Evolutionary conservation across 1,140 invertebrate genomes (phyloP).

Genomic region (Neodiprion lecontei): DNA sequence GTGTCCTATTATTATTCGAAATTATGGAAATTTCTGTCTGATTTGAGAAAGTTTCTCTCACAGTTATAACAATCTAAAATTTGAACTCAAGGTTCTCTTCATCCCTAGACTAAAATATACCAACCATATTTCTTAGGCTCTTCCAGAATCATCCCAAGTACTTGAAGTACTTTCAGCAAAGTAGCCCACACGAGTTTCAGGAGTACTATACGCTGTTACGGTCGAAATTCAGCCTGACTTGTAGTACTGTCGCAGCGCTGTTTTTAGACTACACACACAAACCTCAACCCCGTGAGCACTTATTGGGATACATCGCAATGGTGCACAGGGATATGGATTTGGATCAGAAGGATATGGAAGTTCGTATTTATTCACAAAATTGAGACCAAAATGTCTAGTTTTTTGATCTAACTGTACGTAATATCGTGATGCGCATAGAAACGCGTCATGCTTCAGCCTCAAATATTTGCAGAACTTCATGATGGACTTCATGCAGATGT

Average conservation of each 20-base stretch:
- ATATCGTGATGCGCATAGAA: no score
- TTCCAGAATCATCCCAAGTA: conserved; percentile 27
- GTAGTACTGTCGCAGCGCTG: conserved; percentile 11
- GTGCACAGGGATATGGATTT: conserved; percentile 25
- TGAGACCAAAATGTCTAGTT: not conserved
- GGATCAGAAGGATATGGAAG: conserved; percentile 18
- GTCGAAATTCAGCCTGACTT: conserved; percentile 25
- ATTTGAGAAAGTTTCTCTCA: no score
- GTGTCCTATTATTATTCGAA: no score
- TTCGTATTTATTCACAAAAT: conserved; percentile 11
- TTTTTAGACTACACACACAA: conserved; percentile 26
- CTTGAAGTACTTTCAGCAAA: conserved; percentile 21
- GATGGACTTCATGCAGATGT: conserved; percentile 24
- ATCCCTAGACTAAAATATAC: no score
- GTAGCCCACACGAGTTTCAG: conserved; percentile 18
- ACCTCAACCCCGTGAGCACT: conserved; percentile 18
- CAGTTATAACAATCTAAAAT: no score
- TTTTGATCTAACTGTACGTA: conserved; percentile 8
- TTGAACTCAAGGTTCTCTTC: no score
- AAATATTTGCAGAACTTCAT: conserved; percentile 22
- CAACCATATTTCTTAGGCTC: conserved; percentile 1
- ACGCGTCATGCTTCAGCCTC: no score
- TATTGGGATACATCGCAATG: conserved; percentile 31
- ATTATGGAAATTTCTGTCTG: no score
- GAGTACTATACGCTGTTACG: conserved; percentile 23